These are phyloP conservation scores for Ganaspis brasiliensis DNA, from an alignment of 2,888 invertebrate species.

Conservation along the genomic window DNA sequence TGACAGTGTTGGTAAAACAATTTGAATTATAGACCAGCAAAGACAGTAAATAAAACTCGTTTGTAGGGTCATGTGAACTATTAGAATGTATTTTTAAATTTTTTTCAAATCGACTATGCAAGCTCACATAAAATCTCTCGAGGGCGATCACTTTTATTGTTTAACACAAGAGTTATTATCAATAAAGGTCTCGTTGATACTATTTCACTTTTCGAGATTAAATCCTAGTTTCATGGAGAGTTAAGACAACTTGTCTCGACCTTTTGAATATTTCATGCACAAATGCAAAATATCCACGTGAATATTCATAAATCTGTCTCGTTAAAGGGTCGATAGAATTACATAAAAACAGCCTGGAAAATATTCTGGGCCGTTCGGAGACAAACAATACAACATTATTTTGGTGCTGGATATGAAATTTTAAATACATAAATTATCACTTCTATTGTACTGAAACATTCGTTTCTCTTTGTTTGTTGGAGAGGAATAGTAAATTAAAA, in stretches of 20 bases:
- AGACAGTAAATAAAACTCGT: background rate
- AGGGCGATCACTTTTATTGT: background rate
- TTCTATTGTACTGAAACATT: too few species aligned
- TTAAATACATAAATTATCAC: background rate
- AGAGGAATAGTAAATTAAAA: too few species aligned
- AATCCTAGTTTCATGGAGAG: constrained; percentile 11
- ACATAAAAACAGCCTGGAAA: constrained; percentile 24
- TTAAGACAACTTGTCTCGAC: constrained; percentile 24
- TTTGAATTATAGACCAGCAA: background rate
- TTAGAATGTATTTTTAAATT: background rate
- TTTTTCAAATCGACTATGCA: background rate
- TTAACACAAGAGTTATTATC: background rate
- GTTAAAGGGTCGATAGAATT: constrained; percentile 31
- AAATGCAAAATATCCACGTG: constrained; percentile 27
- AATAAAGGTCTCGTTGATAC: background rate
- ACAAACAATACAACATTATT: background rate
- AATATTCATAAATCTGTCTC: constrained; percentile 40
- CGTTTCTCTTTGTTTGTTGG: too few species aligned
- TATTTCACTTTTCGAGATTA: constrained; percentile 17
- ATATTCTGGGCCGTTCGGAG: background rate
- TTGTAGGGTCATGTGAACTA: background rate
- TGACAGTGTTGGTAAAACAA: too few species aligned
- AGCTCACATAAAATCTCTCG: background rate
- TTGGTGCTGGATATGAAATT: background rate
- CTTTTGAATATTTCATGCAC: constrained; percentile 40